A percentile compares a stretch with the other conserved stretches of the same genome.
These are phyloP conservation scores for Psephotus haematonotus DNA, from an alignment of 2,113 vertebrate species.

Conservation along the genomic window DNA sequence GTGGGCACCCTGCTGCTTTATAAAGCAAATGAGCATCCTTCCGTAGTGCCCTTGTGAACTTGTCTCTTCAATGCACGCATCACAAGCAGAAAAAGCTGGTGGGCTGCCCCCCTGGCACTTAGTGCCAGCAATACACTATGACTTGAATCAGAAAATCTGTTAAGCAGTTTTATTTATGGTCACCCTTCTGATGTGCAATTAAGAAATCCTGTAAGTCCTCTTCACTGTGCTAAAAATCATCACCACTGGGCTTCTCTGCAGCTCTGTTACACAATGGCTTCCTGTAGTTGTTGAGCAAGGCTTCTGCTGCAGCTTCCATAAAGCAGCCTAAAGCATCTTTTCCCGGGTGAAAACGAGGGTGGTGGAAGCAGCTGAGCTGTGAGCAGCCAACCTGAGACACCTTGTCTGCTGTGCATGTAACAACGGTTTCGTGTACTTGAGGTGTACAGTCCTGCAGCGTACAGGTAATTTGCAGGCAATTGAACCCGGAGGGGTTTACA, in stretches of 20 bases:
- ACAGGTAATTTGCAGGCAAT: not conserved
- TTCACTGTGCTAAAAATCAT: not conserved
- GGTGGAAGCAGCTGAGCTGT: not conserved
- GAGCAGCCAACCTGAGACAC: not conserved
- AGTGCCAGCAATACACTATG: not conserved
- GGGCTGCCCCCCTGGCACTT: not conserved
- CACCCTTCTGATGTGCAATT: not conserved
- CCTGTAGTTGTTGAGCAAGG: not conserved
- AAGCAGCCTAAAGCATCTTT: not conserved
- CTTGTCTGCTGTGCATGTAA: not conserved
- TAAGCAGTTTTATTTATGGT: not conserved
- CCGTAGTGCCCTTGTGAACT: not conserved
- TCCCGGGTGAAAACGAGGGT: not conserved
- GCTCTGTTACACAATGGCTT: not conserved
- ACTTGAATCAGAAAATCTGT: not conserved
- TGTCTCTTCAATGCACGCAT: not conserved
- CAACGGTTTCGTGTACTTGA: not conserved
- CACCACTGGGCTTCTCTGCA: not conserved
- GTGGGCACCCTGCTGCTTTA: not conserved
- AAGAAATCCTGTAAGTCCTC: not conserved
- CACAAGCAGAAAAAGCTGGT: rapidly evolving
- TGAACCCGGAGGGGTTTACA: not conserved
- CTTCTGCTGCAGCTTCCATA: not conserved
- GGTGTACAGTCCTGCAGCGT: not conserved
- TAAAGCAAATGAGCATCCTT: not conserved